These are phyloP conservation scores for Umimayanthus chanpuru DNA, from an alignment of 92 coral and sea anemone genomes.

Conservation along the genomic window DNA sequence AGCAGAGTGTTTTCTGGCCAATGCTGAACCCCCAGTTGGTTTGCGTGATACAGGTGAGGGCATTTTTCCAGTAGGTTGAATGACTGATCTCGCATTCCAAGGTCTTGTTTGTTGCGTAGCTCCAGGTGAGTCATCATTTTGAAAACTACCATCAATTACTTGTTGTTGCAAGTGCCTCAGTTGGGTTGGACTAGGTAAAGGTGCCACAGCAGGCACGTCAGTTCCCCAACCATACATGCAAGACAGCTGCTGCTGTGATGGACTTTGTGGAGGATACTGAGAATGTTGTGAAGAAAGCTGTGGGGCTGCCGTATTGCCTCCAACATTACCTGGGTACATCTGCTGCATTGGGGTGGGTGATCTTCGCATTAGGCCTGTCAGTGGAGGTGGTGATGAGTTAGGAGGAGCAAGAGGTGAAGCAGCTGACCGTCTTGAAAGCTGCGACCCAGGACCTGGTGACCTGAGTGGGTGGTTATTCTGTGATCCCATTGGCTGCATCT, in stretches of 20 bases:
- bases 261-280: conserved; percentile 18
- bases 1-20: conserved; percentile 14
- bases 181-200: conserved; percentile 32
- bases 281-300: conserved; percentile 39
- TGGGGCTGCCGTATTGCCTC: neutral
- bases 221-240: conserved; percentile 43
- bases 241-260: conserved; percentile 18
- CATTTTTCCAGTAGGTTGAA: conserved; percentile 41
- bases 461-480: conserved; percentile 30
- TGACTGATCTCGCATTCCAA: conserved; percentile 27
- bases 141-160: conserved; percentile 9
- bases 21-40: neutral
- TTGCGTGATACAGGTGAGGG: conserved; percentile 31
- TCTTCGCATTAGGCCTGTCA: conserved; percentile 45
- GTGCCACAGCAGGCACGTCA: neutral
- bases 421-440: conserved; percentile 65
- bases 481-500: conserved; percentile 43
- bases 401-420: conserved; percentile 63
- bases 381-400: conserved; percentile 33
- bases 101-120: conserved; percentile 18
- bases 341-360: conserved; percentile 46
- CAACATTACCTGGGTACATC: conserved; percentile 18
- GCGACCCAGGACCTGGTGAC: conserved; percentile 54
- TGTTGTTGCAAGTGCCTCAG: conserved; percentile 35
- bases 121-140: conserved; percentile 12